A percentile compares a stretch with the other conserved stretches of the same genome.
These are phyloP conservation scores for Crotalus viridis DNA, from an alignment of 2,113 vertebrate species.

Conservation along the genomic window DNA sequence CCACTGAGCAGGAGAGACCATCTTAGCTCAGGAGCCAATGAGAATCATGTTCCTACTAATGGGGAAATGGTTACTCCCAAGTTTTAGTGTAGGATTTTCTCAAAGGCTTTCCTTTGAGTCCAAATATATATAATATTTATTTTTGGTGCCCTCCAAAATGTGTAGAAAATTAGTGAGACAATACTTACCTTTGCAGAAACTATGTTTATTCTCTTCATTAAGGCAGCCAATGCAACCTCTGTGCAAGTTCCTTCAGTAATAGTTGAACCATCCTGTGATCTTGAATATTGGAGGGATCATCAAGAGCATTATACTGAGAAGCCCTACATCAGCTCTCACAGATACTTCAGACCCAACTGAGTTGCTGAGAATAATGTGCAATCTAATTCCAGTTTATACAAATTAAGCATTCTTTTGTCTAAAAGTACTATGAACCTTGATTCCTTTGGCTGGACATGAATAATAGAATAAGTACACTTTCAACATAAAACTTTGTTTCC, in stretches of 20 bases:
- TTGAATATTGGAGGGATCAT: not conserved
- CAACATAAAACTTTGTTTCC: not conserved
- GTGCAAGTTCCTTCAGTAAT: not conserved
- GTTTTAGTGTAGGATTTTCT: too few relatives aligned
- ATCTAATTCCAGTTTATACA: not conserved
- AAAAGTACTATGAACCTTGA: not conserved
- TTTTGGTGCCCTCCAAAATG: too few relatives aligned
- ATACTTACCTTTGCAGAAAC: too few relatives aligned
- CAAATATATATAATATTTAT: too few relatives aligned
- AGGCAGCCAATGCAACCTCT: not conserved
- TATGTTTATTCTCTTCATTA: too few relatives aligned
- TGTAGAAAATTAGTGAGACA: too few relatives aligned
- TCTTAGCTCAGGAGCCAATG: too few relatives aligned
- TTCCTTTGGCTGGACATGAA: not conserved
- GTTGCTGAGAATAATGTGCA: not conserved
- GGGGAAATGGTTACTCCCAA: too few relatives aligned
- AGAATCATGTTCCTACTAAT: too few relatives aligned
- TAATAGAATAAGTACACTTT: not conserved
- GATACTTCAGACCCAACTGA: not conserved
- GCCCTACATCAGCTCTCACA: not conserved
- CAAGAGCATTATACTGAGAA: not conserved
- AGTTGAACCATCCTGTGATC: not conserved
- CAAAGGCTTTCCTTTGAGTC: too few relatives aligned
- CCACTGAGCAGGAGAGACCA: too few relatives aligned
- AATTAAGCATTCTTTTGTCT: not conserved